Conservation (phyloP, 2,113 vertebrate genomes). For the Puntigrus tetrazona region DNA sequence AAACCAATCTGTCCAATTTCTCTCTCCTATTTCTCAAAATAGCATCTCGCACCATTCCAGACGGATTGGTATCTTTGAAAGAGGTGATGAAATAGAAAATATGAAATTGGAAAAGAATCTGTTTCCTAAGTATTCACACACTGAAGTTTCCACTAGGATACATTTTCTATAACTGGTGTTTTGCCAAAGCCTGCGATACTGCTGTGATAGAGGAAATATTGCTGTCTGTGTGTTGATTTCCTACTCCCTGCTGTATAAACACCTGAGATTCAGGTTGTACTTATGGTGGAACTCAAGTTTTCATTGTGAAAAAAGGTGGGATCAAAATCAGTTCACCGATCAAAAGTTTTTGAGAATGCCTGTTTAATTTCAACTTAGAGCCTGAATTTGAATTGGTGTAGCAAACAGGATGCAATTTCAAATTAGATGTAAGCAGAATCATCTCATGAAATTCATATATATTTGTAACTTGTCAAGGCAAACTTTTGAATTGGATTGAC, state of each 20-base stretch:
- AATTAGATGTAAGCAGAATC: neutral
- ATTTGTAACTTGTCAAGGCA: too few species aligned
- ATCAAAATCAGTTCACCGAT: neutral
- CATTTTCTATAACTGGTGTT: neutral
- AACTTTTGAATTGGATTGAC: neutral
- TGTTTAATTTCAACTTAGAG: neutral
- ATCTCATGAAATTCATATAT: too few species aligned
- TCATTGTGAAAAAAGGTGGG: neutral
- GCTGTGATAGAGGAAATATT: constrained; percentile 7
- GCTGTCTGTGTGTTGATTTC: constrained; percentile 5
- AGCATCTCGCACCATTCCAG: neutral
- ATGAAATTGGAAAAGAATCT: constrained; percentile 16
- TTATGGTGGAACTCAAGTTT: neutral
- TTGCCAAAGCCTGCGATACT: neutral
- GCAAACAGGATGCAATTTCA: neutral
- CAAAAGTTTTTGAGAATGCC: neutral
- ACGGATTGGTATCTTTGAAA: constrained; percentile 1
- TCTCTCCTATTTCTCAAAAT: constrained; percentile 6
- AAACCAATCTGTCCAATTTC: constrained; percentile 13
- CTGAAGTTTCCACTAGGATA: constrained; percentile 3
- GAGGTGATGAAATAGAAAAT: constrained; percentile 16
- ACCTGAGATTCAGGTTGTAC: neutral
- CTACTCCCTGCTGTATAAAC: constrained; percentile 11
- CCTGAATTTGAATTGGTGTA: neutral
- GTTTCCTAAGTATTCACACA: constrained; percentile 8